These are phyloP conservation scores for Trichonephila inaurata DNA, from an alignment of 1,140 invertebrate species.

Conservation along the genomic window DNA sequence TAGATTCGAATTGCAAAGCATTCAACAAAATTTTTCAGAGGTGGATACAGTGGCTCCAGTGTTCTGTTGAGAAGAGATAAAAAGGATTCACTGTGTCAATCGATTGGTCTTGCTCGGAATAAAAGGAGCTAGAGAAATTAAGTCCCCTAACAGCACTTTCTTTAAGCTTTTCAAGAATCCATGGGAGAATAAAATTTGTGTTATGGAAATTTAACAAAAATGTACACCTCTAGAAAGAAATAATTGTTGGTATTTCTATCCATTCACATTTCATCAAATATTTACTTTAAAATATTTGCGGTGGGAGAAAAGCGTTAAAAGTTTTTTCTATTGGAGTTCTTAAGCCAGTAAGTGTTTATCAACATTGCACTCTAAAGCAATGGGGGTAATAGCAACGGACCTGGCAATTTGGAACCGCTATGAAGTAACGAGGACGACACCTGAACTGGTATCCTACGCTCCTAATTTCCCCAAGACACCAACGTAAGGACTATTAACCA, in stretches of 20 bases:
- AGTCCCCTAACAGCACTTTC: not conserved
- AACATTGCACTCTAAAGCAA: too few relatives aligned
- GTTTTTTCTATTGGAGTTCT: too few relatives aligned
- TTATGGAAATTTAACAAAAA: not conserved
- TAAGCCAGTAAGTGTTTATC: too few relatives aligned
- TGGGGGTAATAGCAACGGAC: too few relatives aligned
- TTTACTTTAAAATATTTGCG: too few relatives aligned
- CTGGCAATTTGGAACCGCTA: too few relatives aligned
- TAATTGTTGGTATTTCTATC: not conserved
- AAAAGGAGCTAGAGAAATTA: not conserved
- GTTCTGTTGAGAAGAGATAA: not conserved
- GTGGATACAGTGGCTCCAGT: not conserved
- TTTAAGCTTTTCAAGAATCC: not conserved
- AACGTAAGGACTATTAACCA: too few relatives aligned
- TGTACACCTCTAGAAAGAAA: not conserved
- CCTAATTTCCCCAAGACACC: too few relatives aligned
- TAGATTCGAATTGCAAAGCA: not conserved
- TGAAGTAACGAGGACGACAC: too few relatives aligned
- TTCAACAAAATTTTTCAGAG: not conserved
- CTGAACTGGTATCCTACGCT: too few relatives aligned
- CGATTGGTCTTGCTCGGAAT: not conserved
- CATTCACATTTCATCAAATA: too few relatives aligned
- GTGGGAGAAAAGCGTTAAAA: too few relatives aligned
- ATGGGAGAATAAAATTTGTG: not conserved
- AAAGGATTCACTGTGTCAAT: not conserved